Conservation (phyloP, 2,113 vertebrate genomes). For the Drymodes brunneopygia region DNA sequence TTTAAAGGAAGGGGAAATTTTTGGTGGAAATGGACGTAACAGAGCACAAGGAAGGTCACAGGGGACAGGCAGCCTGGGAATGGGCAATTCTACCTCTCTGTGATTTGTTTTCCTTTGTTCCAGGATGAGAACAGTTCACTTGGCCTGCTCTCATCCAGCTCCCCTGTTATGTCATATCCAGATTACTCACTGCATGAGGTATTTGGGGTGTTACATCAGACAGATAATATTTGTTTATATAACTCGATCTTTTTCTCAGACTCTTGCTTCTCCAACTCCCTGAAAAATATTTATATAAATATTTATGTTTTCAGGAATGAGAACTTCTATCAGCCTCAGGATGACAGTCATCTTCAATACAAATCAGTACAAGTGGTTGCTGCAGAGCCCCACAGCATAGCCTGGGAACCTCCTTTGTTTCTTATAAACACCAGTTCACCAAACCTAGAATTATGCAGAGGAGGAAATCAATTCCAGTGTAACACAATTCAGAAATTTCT, state of each 20-base stretch:
- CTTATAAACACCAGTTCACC: neutral
- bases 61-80: conserved; percentile 13
- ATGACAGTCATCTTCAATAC: neutral
- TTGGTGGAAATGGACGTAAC: neutral
- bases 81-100: neutral
- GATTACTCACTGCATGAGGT: neutral
- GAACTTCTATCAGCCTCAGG: neutral
- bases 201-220: neutral
- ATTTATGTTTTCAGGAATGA: neutral
- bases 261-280: neutral
- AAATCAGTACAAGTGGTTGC: neutral
- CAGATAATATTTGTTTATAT: neutral
- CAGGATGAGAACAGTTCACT: neutral
- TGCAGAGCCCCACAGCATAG: neutral
- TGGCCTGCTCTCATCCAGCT: neutral
- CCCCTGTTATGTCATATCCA: neutral
- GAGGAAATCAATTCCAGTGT: neutral
- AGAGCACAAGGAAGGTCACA: neutral
- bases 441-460: neutral
- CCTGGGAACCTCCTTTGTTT: neutral
- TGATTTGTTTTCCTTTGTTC: neutral
- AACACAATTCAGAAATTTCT: neutral
- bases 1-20: neutral
- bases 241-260: neutral
- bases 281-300: neutral